Base-by-base conservation (phyloP, 2,797 vertebrate genomes). In the Sebastes wilsoni region DNA sequence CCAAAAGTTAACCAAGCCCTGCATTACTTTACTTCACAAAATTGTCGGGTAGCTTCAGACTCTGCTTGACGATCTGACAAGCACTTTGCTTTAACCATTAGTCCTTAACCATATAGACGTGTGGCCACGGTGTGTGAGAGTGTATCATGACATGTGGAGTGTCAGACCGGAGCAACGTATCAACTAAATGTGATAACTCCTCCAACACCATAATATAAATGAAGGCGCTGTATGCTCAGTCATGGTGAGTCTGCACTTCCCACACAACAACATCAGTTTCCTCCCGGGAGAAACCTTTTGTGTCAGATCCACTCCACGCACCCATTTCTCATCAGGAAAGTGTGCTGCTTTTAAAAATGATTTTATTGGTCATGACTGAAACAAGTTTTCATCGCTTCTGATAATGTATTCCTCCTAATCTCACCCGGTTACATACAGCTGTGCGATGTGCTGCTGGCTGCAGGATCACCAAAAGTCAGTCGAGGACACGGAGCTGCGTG, bases 361-460 rank as follows among this genome's bases (percentile, higher is more conserved):
- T 36, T 67, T 36, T 32, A 79, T 52, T 78, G 72, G 62, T 67
- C 49, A 38, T 67, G 56, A 83, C 73, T 72, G 32, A 77, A 72
- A 77, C 38, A n/a, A 22, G 54, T 65, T 86, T 80, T 74, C 52
- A 18, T 76, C 42, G 59, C 18, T 12, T 79, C 36, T 65, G 49
- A 54, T 81, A 74, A 83, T 77, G 46, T 72, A 32, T 83, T 80
- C 70, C n/a, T 74, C 46, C 71, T 76, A 18, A 80, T 84, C 62
- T 23, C 18, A 79, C 4, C 22, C 56, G 12, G 28, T 73, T 34
- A 55, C 25, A 58, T 36, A 75, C 34, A 76, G 58, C 60, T 67
- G 49, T 23, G 54, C 25, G 23, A 10, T 56, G n/a, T 20, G 67
- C 75, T 22, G 23, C 59, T n/a, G 80, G 64, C 46, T 38, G 67